Base-by-base conservation (phyloP, 2,797 vertebrate species). In the Rhinogobio ventralis region DNA sequence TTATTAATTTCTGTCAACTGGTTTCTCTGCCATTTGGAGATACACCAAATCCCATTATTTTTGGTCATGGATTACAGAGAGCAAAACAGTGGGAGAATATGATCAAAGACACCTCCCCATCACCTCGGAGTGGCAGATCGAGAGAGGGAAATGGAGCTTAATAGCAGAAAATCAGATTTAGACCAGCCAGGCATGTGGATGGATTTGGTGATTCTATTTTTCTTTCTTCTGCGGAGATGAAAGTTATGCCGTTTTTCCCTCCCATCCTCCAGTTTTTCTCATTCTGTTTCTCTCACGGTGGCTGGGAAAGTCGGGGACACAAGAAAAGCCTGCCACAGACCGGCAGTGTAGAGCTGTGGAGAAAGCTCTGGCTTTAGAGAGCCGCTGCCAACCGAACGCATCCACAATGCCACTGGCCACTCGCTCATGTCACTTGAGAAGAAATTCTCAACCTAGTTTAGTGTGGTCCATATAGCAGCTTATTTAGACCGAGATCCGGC, bases 11-110 rank as follows among this genome's bases (percentile, higher is more conserved):
- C 92, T 95, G 93, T 95, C 94, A 95, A 92, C 92, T 95, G 92
- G 95, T 94, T 95, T 94, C 81, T 95, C 95, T 97, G 97, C 95
- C 95, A 95, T 96, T 96, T 94, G 95, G 95, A 97, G 97, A 97
- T 97, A 95, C 91, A 96, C 95, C 94, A 98, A 98, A 98, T 99
- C 97, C 96, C 95, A 96, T 98, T 97, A 97, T 93, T 96, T 95
- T 96, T 94, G 94, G 96, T 97, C 96, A 98, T 97, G 96, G 97
- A 97, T 98, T 97, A 97, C 94, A 94, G 80, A 88, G 92, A 95
- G 95, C 94, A 94, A 95, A 96, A 96, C 96, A 96, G 93, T 95
- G 95, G 93, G 94, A 94, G 90, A 93, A 93, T 93, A 93, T 96
- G 96, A 98, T 98, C 96, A 98, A 98, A 98, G 96, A 93, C 92